phyloP scores from a whole-genome alignment of 2,113 vertebrate genomes.

The Pelobates fuscus region DNA sequence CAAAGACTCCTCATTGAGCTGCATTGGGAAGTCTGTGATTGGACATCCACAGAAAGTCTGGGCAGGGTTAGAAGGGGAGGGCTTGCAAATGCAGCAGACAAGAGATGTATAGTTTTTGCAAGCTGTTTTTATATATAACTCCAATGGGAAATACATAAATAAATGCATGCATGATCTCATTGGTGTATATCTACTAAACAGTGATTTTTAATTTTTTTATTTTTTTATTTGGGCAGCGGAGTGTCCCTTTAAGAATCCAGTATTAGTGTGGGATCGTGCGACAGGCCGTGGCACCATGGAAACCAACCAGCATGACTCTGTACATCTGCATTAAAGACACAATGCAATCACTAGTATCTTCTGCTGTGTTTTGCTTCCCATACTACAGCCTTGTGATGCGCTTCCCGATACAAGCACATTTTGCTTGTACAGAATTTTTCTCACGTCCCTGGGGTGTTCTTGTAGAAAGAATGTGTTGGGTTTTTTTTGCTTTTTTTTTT shows the following conservation, averaged over 20 bases:
- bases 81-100: too few species aligned
- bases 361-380: background rate
- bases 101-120: too few species aligned
- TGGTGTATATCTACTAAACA: too few species aligned
- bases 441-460: conserved; percentile 13
- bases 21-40: too few species aligned
- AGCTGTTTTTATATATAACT: too few species aligned
- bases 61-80: too few species aligned
- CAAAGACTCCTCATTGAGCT: too few species aligned
- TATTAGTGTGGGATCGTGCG: background rate
- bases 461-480: conserved; percentile 17
- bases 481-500: conserved; percentile 10
- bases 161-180: too few species aligned
- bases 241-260: background rate
- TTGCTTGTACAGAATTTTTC: conserved; percentile 3
- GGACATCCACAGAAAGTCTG: too few species aligned
- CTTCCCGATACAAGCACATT: background rate
- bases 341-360: background rate
- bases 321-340: background rate
- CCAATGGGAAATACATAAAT: too few species aligned
- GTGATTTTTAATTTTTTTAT: too few species aligned
- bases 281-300: background rate
- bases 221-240: too few species aligned
- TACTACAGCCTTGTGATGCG: background rate
- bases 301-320: background rate